Conservation (phyloP, 2,797 vertebrate species). For the Darevskia mixta region DNA sequence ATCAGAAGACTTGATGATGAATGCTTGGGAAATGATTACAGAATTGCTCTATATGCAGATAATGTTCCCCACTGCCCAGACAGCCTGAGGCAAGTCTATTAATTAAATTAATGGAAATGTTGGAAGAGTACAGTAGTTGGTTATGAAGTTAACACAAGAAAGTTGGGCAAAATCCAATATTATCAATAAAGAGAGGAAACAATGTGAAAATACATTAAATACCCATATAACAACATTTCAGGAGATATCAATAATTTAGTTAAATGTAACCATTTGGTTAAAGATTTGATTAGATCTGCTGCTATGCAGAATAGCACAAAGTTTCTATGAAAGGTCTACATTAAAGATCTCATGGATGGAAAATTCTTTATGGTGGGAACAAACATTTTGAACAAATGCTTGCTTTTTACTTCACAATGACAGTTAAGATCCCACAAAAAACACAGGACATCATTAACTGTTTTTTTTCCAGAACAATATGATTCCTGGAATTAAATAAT, state of each 20-base stretch:
- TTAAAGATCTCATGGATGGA: neutral
- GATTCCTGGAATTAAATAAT: conserved; percentile 1
- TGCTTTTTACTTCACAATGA: neutral
- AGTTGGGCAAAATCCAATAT: neutral
- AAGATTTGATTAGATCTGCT: neutral
- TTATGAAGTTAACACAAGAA: neutral
- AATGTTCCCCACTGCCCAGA: neutral
- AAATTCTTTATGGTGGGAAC: neutral
- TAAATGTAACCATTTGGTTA: neutral
- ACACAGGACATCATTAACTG: neutral
- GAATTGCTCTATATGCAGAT: neutral
- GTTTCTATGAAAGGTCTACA: neutral
- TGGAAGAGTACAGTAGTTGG: neutral
- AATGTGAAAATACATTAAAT: neutral
- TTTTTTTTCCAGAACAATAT: neutral
- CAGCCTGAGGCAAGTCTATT: neutral
- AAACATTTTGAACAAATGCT: neutral
- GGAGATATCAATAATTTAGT: neutral
- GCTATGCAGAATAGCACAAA: neutral
- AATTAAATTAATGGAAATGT: neutral
- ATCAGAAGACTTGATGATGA: neutral
- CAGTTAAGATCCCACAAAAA: neutral
- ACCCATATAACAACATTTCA: neutral
- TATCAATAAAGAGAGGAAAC: neutral
- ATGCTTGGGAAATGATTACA: neutral